phyloP scores from a whole-genome alignment of 2,888 invertebrate species.

The Metacarcinus magister region DNA sequence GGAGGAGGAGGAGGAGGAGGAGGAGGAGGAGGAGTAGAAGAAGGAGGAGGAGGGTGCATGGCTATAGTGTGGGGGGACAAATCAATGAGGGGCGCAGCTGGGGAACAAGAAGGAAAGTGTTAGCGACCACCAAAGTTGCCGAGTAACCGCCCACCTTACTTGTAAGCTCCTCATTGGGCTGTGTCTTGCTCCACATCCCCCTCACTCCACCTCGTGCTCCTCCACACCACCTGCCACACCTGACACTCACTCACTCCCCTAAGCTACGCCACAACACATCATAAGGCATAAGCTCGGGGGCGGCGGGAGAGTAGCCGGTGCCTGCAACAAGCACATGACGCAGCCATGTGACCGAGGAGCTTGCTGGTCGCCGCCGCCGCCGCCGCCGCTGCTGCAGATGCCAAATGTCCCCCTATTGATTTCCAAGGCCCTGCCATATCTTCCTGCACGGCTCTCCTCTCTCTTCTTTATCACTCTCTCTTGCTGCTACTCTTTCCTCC shows the following conservation, averaged over 20 bases:
- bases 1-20: not conserved
- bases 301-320: slow-evolving; percentile 45
- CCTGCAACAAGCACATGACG: slow-evolving; percentile 62
- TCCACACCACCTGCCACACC: not conserved
- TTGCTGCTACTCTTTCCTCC: slow-evolving; percentile 15
- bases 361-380: slow-evolving; percentile 59
- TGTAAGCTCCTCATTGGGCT: not conserved
- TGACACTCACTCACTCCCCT: not conserved
- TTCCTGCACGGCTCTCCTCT: slow-evolving; percentile 68
- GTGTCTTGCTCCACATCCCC: not conserved
- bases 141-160: slow-evolving; percentile 58
- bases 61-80: slow-evolving; percentile 65
- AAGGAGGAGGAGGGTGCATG: slow-evolving; percentile 50
- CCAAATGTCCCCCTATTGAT: slow-evolving; percentile 78
- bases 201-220: slow-evolving; percentile 30
- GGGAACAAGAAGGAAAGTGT: slow-evolving; percentile 72
- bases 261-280: slow-evolving; percentile 38
- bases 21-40: not conserved
- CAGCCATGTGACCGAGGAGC: not conserved
- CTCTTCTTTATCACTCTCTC: slow-evolving; percentile 67
- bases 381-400: slow-evolving; percentile 72
- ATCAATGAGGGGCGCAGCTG: slow-evolving; percentile 73
- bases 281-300: slow-evolving; percentile 20
- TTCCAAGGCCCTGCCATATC: slow-evolving; percentile 76
- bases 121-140: slow-evolving; percentile 70